Evolutionary conservation across 2,888 invertebrate species (phyloP).

Genomic region (Coelopa pilipes): DNA sequence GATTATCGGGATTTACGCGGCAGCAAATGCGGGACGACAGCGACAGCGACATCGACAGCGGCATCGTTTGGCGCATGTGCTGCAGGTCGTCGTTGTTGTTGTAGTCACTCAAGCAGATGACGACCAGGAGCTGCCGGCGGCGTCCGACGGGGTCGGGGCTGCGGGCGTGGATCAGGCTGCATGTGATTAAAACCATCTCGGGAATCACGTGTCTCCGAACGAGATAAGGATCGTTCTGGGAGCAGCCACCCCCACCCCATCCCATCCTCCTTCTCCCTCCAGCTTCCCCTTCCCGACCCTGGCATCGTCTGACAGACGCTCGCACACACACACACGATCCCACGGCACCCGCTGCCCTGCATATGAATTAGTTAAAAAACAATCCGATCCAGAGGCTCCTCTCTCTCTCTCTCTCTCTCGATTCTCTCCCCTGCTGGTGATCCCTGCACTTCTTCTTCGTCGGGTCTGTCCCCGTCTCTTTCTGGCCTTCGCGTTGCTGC

Average conservation of each 20-base stretch:
- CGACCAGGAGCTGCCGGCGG: not conserved
- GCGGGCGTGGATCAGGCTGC: not conserved
- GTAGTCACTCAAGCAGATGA: not conserved
- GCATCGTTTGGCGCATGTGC: not conserved
- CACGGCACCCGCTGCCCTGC: not conserved
- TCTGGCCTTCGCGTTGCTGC: no score
- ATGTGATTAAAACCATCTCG: constrained; percentile 9
- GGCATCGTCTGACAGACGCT: no score
- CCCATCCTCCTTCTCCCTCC: no score
- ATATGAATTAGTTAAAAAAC: not conserved
- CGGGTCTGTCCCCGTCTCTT: no score
- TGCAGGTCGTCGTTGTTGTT: not conserved
- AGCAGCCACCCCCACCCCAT: not conserved
- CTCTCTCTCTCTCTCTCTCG: no score
- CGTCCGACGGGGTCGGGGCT: no score
- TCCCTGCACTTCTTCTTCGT: no score
- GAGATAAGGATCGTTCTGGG: not conserved
- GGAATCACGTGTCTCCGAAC: constrained; percentile 9
- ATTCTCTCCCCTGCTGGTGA: no score
- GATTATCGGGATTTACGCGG: constrained; percentile 17
- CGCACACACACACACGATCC: not conserved
- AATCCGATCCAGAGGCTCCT: not conserved
- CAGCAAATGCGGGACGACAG: constrained; percentile 18
- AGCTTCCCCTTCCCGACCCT: not conserved
- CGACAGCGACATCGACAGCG: no score